phyloP scores from a whole-genome alignment of 2,797 vertebrate genomes.

The Coregonus sp. region DNA sequence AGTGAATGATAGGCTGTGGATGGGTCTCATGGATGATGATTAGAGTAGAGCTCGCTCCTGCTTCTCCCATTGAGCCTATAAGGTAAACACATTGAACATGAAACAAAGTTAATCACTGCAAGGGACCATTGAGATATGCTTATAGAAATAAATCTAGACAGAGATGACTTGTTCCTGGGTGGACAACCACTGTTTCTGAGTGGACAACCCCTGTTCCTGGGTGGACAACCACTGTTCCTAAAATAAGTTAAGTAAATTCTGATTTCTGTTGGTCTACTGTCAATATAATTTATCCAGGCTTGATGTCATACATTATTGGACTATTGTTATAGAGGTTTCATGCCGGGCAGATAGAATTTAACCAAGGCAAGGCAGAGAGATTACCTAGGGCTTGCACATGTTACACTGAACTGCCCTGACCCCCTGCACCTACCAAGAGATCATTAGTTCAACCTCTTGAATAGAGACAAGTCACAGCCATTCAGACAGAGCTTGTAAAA shows the following conservation, averaged over 20 bases:
- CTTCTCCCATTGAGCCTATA: slow-evolving; percentile 16
- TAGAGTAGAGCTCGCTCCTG: slow-evolving; percentile 8
- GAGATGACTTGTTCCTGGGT: neutral
- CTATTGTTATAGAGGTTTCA: too few species aligned
- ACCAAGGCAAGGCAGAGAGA: neutral
- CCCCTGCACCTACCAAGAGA: slow-evolving; percentile 45
- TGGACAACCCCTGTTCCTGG: too few species aligned
- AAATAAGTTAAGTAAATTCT: neutral
- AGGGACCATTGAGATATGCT: neutral
- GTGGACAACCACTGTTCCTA: neutral
- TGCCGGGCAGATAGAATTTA: neutral
- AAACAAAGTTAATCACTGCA: neutral
- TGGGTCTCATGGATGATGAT: slow-evolving; percentile 37
- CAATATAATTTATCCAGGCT: neutral
- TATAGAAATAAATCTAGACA: neutral
- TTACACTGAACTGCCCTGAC: slow-evolving; percentile 44
- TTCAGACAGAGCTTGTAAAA: neutral
- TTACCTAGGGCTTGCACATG: slow-evolving; percentile 50
- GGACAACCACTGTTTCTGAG: neutral
- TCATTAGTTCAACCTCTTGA: neutral
- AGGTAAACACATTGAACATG: neutral
- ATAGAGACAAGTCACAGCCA: neutral
- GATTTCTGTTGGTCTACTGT: too few species aligned
- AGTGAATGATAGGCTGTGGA: slow-evolving; percentile 20
- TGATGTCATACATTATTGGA: neutral